These are phyloP conservation scores for Ischnura elegans DNA, from an alignment of 2,888 invertebrate genomes.

Conservation along the genomic window DNA sequence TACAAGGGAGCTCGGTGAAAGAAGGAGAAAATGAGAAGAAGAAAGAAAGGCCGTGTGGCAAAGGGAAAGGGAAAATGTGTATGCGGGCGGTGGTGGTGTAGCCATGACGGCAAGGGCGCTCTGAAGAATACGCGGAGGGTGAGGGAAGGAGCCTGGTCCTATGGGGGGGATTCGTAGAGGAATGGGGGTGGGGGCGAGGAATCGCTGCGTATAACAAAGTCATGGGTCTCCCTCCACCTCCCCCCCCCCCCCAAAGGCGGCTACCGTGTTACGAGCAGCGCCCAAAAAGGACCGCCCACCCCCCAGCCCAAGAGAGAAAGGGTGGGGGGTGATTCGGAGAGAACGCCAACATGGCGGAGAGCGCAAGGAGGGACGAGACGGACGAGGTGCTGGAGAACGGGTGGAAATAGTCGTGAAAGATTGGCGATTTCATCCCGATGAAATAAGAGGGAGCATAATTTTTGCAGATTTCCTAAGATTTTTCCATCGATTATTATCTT, in stretches of 20 bases:
- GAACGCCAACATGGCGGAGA: slow-evolving; percentile 9
- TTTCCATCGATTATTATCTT: too few species aligned
- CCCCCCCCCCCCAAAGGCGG: neutral
- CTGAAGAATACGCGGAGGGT: neutral
- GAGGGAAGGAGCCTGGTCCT: neutral
- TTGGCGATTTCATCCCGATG: too few species aligned
- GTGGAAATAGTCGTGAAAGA: too few species aligned
- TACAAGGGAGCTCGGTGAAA: neutral
- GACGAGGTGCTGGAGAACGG: neutral
- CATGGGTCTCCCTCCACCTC: neutral
- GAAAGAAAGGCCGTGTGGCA: neutral
- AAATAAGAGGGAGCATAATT: too few species aligned
- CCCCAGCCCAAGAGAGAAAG: neutral
- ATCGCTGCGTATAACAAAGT: slow-evolving; percentile 49
- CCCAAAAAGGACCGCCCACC: slow-evolving; percentile 1
- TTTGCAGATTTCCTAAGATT: too few species aligned
- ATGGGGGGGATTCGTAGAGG: neutral
- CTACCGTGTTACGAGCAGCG: slow-evolving; percentile 11
- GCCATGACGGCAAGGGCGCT: neutral
- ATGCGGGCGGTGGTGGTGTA: neutral
- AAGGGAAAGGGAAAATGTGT: neutral
- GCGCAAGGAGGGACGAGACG: neutral
- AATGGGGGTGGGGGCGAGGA: neutral
- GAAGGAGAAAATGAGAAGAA: neutral
- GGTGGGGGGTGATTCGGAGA: neutral